Evolutionary conservation across 2,113 vertebrate species (phyloP), one percentile per base, ranked within the genome.

Genomic region (Chauna torquata): DNA sequence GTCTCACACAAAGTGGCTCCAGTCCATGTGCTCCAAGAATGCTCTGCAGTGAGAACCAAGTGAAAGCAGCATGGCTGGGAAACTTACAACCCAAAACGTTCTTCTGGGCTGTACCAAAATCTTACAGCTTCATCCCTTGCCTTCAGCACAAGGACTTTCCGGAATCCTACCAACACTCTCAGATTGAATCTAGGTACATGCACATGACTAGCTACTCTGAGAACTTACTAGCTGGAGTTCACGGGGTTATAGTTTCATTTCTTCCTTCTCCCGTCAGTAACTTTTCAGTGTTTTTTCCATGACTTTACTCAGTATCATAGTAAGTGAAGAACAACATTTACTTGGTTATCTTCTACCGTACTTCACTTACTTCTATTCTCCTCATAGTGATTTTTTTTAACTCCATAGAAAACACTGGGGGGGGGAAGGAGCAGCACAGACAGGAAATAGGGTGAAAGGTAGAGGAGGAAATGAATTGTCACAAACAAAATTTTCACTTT

Each of bases 371-470:
- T 57, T 32, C 32, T 83, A 16, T 24, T 24, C 57, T 72, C 16
- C 22, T 54, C 2, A 6, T 3, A 44, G 23, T n/a, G 32, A 28
- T 34, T 42, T 57, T 38, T 3, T 4, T 1, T 4, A 8, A 12
- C 5, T 27, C 23, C 7, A 22, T 2, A 68, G 19, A 84, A 94
- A 84, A 74, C 6, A 68, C n/a, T n/a, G n/a, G n/a, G n/a, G n/a
- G n/a, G n/a, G n/a, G 28, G 14, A 86, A 65, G 23, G 54, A 52
- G 18, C 30, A 84, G 15, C 2, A 15, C 9, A 86, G 44, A 83
- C 8, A 81, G 32, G 10, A 74, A 70, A 65, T 8, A 0, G 16
- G 12, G 8, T 54, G n/a, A 75, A 71, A 88, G 17, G 36, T 13
- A 45, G 34, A 52, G 13, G 17, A 3, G 3, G 3, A 93, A 79